Evolutionary conservation across 2,113 vertebrate genomes (phyloP), one percentile per base, ranked within the genome.

Genomic region (Pogona vitticeps): DNA sequence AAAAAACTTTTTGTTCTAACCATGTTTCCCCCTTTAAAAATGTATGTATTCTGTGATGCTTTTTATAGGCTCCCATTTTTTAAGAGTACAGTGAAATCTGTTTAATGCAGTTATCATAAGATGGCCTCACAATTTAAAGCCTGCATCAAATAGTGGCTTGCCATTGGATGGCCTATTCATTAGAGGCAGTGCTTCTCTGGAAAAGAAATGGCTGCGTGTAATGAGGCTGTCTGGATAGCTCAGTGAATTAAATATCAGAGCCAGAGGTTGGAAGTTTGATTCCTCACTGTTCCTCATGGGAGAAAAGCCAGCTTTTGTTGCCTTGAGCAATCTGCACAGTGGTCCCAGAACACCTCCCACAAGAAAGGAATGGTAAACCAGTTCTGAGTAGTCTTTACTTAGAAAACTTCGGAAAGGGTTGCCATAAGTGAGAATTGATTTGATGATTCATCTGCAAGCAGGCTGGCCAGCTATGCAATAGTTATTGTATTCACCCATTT

Each of bases 1-100:
- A 52, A 85, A 80, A 68, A 59, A 56, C 38, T 26, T 84, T 82
- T n/a, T 68, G 87, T 81, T 85, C 42, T 13, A 2, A 36, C 36
- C 28, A 83, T 14, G 12, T 26, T 85, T 68, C 58, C 78, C 38
- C 42, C 73, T 70, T 59, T 83, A 71, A 58, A 23, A 23, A n/a
- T 46, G 73, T 61, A 38, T 61, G 36, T 81, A 63, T 67, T 81
- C 5, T 81, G 23, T 80, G 59, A 65, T 18, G 38, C 17, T n/a
- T 46, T 10, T 81, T 31, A 68, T 31, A 68, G 63, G 40, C 63
- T 2, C 65, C 36, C 21, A 5, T 5, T 73, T 40, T 31, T 15
- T 28, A 18, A 26, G 42, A 26, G 17, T 46, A n/a, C 79, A 3
- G 58, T 79, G 36, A n/a, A 59, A 18, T 79, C 40, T 26, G 6